phyloP scores from a whole-genome alignment of 2,797 vertebrate genomes.

The Sebastes kiyomatsui region DNA sequence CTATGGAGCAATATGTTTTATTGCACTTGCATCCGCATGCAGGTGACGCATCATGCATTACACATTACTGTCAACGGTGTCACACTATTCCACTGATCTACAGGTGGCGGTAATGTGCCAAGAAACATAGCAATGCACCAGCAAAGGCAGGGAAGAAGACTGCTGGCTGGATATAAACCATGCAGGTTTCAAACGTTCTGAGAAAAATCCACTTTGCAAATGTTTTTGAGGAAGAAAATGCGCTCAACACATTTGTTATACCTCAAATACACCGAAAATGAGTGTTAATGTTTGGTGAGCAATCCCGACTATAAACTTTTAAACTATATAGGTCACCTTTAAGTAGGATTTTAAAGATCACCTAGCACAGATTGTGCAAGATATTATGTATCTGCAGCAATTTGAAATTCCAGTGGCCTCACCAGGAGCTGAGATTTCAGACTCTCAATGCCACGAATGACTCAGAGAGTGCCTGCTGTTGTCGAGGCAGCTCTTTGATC shows the following conservation, averaged over 20 bases:
- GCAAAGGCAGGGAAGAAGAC: not conserved
- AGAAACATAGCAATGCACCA: not conserved
- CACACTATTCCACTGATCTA: not conserved
- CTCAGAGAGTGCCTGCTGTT: constrained; percentile 8
- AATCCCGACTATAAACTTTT: not conserved
- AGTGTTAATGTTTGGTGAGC: not conserved
- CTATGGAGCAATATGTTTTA: not conserved
- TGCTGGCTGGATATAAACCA: not conserved
- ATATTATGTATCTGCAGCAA: not conserved
- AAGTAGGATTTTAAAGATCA: constrained; percentile 7
- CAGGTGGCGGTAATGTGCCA: not conserved
- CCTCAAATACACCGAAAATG: not conserved
- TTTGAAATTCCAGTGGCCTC: too few relatives aligned
- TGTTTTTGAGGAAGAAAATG: not conserved
- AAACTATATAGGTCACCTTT: not conserved
- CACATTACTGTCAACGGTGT: not conserved
- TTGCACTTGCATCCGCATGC: too few relatives aligned
- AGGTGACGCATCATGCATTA: not conserved
- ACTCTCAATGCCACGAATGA: not conserved
- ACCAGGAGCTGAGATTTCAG: not conserved
- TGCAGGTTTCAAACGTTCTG: not conserved
- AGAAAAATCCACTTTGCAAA: not conserved
- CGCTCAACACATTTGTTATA: not conserved
- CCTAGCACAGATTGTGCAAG: not conserved
- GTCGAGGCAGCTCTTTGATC: not conserved